These are phyloP conservation scores for Latrodectus elegans DNA, from an alignment of 2,888 invertebrate species.

Conservation along the genomic window DNA sequence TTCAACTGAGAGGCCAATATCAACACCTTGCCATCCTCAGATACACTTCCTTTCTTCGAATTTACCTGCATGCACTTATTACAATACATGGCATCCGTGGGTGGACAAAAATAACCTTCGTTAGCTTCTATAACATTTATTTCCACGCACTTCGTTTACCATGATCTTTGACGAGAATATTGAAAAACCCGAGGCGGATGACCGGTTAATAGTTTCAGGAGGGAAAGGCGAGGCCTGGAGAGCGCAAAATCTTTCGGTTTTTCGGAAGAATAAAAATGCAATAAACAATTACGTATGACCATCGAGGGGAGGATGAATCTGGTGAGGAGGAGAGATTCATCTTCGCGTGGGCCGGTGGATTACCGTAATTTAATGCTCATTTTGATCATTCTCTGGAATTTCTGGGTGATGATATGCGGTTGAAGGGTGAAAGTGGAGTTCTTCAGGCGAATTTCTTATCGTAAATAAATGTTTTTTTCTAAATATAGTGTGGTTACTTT, in stretches of 20 bases:
- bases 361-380: too few species aligned
- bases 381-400: too few species aligned
- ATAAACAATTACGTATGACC: background rate
- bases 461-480: too few species aligned
- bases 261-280: background rate
- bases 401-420: too few species aligned
- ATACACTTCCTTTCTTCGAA: too few species aligned
- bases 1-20: too few species aligned
- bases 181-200: slow-evolving; percentile 1
- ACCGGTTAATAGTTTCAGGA: slow-evolving; percentile 5
- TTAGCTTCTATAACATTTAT: background rate
- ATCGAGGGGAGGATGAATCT: background rate
- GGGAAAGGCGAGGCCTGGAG: background rate
- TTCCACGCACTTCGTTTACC: background rate
- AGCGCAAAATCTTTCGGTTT: background rate
- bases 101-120: background rate
- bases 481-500: too few species aligned
- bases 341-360: background rate
- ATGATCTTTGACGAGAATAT: background rate
- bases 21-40: too few species aligned
- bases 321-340: background rate
- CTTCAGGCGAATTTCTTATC: too few species aligned
- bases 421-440: too few species aligned
- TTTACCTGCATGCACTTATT: too few species aligned
- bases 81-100: background rate